Base-by-base conservation (phyloP, 1,140 invertebrate species). In the Chymomyza costata region DNA sequence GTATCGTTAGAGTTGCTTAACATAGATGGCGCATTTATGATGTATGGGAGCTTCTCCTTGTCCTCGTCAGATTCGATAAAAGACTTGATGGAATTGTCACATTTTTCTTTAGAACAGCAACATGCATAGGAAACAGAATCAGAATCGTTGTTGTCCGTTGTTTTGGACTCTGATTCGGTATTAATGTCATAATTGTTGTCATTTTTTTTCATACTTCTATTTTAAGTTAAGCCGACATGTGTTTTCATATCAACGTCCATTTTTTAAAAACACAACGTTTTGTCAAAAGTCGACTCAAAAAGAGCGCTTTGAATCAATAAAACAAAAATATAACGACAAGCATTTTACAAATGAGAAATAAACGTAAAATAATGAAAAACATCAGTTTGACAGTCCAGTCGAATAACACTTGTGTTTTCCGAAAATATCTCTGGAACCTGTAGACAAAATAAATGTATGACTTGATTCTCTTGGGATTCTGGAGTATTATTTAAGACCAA, bases 31-130 rank as follows among this genome's bases (percentile, higher is more conserved):
- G 59, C n/a, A 8, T 30, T 46, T 1, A 68, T 34, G 3, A 80
- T 2, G 15, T 55, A 7, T 2, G 56, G 52, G 1, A 39, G 52
- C 1, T 50, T 35, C 0, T 53, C 50, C 14, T 61, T 58, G 1
- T 71, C 73, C 3, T 46, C 54, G 2, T 35, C 19, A 1, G 55
- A 19, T 32, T 50, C 34, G 1, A 81, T 2, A 8, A 6, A 80
- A n/a, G 82, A 41, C 39, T 54, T 65, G 2, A 44, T 32, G 0
- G 7, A 13, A 1, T 13, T 16, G 6, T 37, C 37, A 30, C 73
- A 80, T 35, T 51, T 53, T n/a, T 40, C 16, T n/a, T 51, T 50
- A 37, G 56, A 62, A 11, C 73, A 80, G n/a, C 48, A 32, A 43
- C 73, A 80, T 3, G 18, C 35, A 32, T 80, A 80, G 2, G 32